Percentiles rank a stretch among this genome's conserved stretches.
Conservation (phyloP, 2,888 invertebrate genomes). For the Chymomyza amoena region DNA sequence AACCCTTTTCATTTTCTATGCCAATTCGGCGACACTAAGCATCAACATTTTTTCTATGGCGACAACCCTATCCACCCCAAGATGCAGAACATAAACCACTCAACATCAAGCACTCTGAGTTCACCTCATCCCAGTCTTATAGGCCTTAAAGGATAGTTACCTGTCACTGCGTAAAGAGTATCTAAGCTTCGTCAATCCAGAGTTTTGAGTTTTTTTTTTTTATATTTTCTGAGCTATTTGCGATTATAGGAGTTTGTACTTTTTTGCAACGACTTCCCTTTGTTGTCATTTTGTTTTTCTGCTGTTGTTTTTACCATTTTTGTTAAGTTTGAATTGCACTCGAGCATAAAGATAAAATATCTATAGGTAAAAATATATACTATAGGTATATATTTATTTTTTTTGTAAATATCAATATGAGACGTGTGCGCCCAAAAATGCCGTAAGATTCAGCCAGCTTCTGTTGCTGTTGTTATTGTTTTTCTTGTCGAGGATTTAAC, state of each 20-base stretch:
- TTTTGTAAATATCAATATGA: slow-evolving; percentile 41
- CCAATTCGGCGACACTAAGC: too few relatives aligned
- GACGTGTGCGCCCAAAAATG: slow-evolving; percentile 1
- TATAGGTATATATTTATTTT: slow-evolving; percentile 29
- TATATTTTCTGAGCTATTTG: background rate
- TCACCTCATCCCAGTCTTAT: background rate
- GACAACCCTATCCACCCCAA: too few relatives aligned
- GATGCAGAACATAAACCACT: background rate
- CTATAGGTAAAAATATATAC: background rate
- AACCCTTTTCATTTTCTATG: too few relatives aligned
- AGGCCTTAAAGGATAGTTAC: background rate
- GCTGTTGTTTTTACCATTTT: background rate
- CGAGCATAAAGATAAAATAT: slow-evolving; percentile 47
- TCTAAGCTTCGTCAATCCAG: background rate
- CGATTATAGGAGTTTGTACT: slow-evolving; percentile 47
- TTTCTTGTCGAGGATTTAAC: background rate
- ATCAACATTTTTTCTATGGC: too few relatives aligned
- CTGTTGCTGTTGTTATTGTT: background rate
- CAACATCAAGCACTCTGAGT: background rate
- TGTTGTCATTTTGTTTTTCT: slow-evolving; percentile 6
- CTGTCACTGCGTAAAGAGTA: background rate
- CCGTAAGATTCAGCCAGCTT: background rate
- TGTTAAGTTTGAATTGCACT: slow-evolving; percentile 19
- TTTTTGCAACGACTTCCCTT: background rate
- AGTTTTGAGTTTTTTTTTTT: too few relatives aligned